Evolutionary conservation across 37 sponge, comb jelly and placozoan genomes (phyloP), one percentile per base, ranked within the genome.

Genomic region (Haliclona indistincta): DNA sequence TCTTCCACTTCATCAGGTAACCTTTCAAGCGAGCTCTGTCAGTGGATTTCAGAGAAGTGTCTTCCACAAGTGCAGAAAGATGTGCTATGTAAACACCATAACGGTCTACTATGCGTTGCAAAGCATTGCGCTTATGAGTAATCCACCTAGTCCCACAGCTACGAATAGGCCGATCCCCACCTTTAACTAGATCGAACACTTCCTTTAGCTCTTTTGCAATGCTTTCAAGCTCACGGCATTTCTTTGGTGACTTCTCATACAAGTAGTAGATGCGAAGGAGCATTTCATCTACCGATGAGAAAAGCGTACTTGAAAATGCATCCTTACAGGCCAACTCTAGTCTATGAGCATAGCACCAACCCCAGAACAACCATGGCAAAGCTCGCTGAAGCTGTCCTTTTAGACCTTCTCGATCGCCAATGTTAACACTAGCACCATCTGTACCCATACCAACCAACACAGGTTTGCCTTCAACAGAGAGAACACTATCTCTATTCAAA

Each of bases 381-480:
- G 49, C 10, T 37, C 22, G 4, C 47, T 80, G 88, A 75, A 87
- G 39, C 67, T 47, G 32, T 38, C 67, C 82, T 70, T 76, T 80
- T 77, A 87, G 75, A 2, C 82, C 88, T 49, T 54, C 82, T 28
- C 69, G 77, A 3, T 52, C 67, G 3, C 58, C 77, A 74, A 87
- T 39, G 43, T 87, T 87, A 36, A 76, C 82, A 34, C 70, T 80
- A 13, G 81, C 88, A 20, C 82, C 77, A 77, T 88, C 88, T 62
- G 82, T 88, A 49, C 88, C 82, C 70, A 76, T 56, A 41, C 82
- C 88, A 64, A 73, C 68, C n/a, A n/a, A n/a, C 26, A 84, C 72
- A 5, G 74, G 79, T 15, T 29, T 75, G 43, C 36, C 68, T 10
- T 26, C 68, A 76, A 49, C 52, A 67, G 26, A 47, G 15, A 49